Percentiles rank a stretch among this genome's conserved stretches.
These are phyloP conservation scores for Ceuthmochares aereus DNA, from an alignment of 2,113 vertebrate genomes.

Conservation along the genomic window DNA sequence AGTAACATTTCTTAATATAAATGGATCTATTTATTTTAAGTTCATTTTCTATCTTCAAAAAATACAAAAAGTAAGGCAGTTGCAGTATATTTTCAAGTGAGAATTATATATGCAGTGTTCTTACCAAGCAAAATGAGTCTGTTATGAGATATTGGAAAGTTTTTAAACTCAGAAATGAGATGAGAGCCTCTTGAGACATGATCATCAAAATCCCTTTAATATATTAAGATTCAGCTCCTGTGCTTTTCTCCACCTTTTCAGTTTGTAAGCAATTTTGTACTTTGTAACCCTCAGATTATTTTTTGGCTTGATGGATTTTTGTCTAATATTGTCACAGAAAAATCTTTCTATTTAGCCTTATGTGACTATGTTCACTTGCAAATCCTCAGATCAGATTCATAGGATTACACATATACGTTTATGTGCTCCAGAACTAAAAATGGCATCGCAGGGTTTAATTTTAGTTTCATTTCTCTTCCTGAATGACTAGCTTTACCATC, in stretches of 20 bases:
- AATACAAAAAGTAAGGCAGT: background rate
- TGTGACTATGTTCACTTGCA: background rate
- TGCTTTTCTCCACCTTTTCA: background rate
- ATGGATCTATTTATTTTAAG: background rate
- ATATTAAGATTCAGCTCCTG: background rate
- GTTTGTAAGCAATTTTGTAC: background rate
- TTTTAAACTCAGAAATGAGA: background rate
- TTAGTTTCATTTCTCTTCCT: background rate
- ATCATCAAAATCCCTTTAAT: slow-evolving; percentile 17
- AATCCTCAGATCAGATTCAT: background rate
- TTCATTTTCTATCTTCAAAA: slow-evolving; percentile 1
- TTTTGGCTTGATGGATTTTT: background rate
- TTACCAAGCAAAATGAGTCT: background rate
- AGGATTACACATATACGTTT: accelerated
- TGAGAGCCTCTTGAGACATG: slow-evolving; percentile 2
- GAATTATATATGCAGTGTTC: background rate
- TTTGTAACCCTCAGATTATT: background rate
- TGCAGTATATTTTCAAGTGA: background rate
- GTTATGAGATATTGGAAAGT: slow-evolving; percentile 14
- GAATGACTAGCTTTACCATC: background rate
- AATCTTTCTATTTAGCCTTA: background rate
- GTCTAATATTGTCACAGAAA: background rate
- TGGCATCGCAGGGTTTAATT: background rate
- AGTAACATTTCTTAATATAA: background rate
- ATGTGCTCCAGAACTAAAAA: background rate